These are phyloP conservation scores for Pteronotus mesoamericanus DNA, from an alignment of 2,797 vertebrate genomes.

Conservation along the genomic window DNA sequence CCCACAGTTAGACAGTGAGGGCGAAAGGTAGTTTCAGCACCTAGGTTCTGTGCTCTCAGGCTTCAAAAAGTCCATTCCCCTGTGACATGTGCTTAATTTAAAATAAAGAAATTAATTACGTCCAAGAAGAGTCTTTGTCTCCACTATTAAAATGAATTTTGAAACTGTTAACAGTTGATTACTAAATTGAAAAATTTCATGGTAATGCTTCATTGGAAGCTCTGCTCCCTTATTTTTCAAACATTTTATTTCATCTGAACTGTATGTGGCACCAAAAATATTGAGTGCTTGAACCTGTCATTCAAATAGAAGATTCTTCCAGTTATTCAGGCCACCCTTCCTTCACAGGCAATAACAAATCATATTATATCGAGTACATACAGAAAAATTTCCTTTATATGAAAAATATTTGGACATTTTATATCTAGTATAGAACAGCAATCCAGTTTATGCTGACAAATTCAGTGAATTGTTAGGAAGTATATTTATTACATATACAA, in stretches of 20 bases:
- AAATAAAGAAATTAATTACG: not conserved
- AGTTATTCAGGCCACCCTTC: not conserved
- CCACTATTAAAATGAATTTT: not conserved
- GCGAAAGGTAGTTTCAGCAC: not conserved
- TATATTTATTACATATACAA: not conserved
- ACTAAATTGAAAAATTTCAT: not conserved
- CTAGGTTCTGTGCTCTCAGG: not conserved
- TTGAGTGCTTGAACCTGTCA: not conserved
- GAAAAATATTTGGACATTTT: not conserved
- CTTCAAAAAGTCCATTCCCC: not conserved
- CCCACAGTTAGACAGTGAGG: not conserved
- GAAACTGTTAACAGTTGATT: not conserved
- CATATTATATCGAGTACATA: not conserved
- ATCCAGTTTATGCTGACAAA: not conserved
- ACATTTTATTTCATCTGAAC: constrained; percentile 40
- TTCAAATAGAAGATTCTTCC: not conserved
- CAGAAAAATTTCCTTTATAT: not conserved
- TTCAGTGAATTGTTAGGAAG: not conserved
- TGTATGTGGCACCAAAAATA: not conserved
- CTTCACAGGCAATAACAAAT: not conserved
- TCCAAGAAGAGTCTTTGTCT: not conserved
- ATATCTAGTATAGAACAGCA: not conserved
- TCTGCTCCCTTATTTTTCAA: constrained; percentile 4
- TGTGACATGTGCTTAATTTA: not conserved
- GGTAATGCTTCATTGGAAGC: not conserved